These are phyloP conservation scores for Drosophila robusta DNA, from an alignment of 2,888 invertebrate species.

Conservation along the genomic window DNA sequence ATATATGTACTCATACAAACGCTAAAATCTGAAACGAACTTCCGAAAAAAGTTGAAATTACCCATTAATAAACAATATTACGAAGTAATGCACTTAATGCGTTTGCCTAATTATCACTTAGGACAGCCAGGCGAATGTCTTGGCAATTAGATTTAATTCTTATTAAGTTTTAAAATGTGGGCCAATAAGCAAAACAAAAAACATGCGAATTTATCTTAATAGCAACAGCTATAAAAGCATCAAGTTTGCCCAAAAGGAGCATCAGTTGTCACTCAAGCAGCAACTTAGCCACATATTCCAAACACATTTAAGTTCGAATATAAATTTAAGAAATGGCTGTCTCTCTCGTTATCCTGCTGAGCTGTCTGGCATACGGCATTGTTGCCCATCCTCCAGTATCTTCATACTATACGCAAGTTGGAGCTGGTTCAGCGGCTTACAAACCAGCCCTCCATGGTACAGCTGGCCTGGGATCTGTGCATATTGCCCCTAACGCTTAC, in stretches of 20 bases:
- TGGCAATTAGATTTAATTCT: neutral
- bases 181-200: neutral
- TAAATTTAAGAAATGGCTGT: conserved; percentile 23
- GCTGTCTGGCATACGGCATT: conserved; percentile 29
- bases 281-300: conserved; percentile 1
- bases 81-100: neutral
- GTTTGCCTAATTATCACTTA: neutral
- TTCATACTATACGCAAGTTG: conserved; percentile 17
- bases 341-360: conserved; percentile 23
- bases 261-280: conserved; percentile 45
- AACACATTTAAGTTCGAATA: too few relatives aligned
- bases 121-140: neutral
- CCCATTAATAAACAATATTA: neutral
- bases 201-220: neutral
- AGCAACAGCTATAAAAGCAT: conserved; percentile 43
- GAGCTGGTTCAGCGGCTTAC: neutral
- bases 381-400: conserved; percentile 20
- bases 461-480: neutral
- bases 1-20: too few relatives aligned
- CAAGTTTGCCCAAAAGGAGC: neutral
- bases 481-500: neutral
- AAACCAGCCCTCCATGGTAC: neutral
- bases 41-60: neutral
- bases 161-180: neutral
- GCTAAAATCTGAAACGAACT: too few relatives aligned